Evolutionary conservation across 2,888 invertebrate genomes (phyloP).

Genomic region (Cecidostiba fungosa): DNA sequence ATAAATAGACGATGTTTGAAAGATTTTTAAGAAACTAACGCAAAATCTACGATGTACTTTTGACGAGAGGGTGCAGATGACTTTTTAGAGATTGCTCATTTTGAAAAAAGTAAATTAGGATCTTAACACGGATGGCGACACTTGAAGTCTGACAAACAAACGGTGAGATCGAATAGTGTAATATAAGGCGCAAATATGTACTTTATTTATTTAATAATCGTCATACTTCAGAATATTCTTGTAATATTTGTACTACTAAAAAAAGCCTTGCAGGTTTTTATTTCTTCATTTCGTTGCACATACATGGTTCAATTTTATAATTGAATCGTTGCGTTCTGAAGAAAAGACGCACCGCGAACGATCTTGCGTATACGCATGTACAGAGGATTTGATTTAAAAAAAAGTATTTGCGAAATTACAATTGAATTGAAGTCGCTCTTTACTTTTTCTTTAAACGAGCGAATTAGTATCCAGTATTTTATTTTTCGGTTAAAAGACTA

Average conservation of each 20-base stretch:
- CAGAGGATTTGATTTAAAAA: slow-evolving; percentile 16
- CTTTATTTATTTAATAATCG: slow-evolving; percentile 56
- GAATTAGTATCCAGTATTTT: slow-evolving; percentile 55
- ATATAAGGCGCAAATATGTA: slow-evolving; percentile 43
- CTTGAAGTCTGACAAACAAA: slow-evolving; percentile 53
- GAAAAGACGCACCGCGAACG: slow-evolving; percentile 20
- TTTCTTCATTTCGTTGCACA: slow-evolving; percentile 38
- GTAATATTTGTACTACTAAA: slow-evolving; percentile 56
- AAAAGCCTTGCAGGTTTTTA: slow-evolving; percentile 20
- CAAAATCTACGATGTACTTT: slow-evolving; percentile 26
- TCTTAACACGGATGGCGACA: slow-evolving; percentile 12
- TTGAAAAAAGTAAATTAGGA: slow-evolving; percentile 33
- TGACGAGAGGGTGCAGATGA: slow-evolving; percentile 14
- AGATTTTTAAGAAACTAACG: slow-evolving; percentile 28
- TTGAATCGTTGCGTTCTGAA: slow-evolving; percentile 33
- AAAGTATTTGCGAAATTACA: slow-evolving; percentile 55
- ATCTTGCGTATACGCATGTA: slow-evolving; percentile 19
- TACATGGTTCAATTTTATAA: slow-evolving; percentile 25
- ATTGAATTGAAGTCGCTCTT: slow-evolving; percentile 48
- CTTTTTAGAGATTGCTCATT: slow-evolving; percentile 33
- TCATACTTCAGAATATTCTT: slow-evolving; percentile 55
- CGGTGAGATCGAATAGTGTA: slow-evolving; percentile 45
- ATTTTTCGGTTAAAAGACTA: slow-evolving; percentile 32
- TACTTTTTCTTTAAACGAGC: slow-evolving; percentile 36
- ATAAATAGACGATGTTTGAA: slow-evolving; percentile 43